phyloP scores from a whole-genome alignment of 2,888 invertebrate genomes.

The Synergus japonicus region DNA sequence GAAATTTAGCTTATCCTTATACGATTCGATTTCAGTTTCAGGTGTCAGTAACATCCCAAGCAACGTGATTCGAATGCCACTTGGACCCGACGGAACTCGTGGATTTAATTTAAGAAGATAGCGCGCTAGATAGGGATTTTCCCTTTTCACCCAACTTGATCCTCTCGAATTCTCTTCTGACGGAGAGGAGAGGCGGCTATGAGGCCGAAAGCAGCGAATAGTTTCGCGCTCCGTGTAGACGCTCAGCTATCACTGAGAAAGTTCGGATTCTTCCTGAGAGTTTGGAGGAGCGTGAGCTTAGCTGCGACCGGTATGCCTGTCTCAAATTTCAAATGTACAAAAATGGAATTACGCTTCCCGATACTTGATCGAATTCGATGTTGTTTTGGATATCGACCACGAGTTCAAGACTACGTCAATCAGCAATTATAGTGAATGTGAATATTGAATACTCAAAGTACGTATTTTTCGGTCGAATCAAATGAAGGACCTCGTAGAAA shows the following conservation, averaged over 20 bases:
- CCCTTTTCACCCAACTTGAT: conserved; percentile 66
- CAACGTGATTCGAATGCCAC: conserved; percentile 85
- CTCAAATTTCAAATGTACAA: conserved; percentile 39
- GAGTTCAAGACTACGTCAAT: conserved; percentile 12
- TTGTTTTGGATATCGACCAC: not conserved
- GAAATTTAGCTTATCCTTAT: not conserved
- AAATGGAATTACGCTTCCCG: conserved; percentile 34
- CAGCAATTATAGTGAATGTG: not conserved
- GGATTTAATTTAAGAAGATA: conserved; percentile 85
- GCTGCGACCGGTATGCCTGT: conserved; percentile 17
- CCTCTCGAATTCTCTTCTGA: conserved; percentile 65
- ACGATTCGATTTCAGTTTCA: not conserved
- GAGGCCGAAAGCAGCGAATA: conserved; percentile 70
- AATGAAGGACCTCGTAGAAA: not conserved
- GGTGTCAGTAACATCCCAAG: conserved; percentile 58
- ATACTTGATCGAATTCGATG: not conserved
- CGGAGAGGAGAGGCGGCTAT: conserved; percentile 67
- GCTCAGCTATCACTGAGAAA: conserved; percentile 4
- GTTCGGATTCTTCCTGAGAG: conserved; percentile 12
- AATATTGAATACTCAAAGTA: not conserved
- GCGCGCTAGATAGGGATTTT: conserved; percentile 72
- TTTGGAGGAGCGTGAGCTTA: not conserved
- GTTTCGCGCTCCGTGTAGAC: conserved; percentile 45
- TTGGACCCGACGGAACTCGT: conserved; percentile 88
- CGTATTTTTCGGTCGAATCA: conserved; percentile 2